These are phyloP conservation scores for Lophochroa leadbeateri DNA, from an alignment of 2,113 vertebrate genomes.

Conservation along the genomic window DNA sequence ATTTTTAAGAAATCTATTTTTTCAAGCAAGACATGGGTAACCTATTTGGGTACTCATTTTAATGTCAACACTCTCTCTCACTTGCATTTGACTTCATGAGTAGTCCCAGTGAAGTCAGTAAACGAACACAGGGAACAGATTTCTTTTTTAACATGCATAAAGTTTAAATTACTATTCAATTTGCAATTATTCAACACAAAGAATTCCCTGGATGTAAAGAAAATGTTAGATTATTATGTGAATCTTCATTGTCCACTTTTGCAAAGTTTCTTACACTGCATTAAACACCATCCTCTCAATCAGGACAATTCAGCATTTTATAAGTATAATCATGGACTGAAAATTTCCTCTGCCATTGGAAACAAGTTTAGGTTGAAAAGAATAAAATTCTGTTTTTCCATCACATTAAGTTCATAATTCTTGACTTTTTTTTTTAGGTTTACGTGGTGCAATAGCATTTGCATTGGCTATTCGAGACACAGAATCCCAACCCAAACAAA, in stretches of 20 bases:
- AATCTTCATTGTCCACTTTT: background rate
- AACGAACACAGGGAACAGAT: background rate
- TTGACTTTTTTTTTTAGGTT: slow-evolving; percentile 63
- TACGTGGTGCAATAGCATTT: slow-evolving; percentile 84
- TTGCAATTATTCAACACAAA: background rate
- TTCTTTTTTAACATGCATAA: background rate
- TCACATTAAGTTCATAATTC: fast-evolving
- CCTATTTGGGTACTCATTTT: background rate
- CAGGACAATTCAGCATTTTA: background rate
- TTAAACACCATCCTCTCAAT: background rate
- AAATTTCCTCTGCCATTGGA: background rate
- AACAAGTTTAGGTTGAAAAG: background rate
- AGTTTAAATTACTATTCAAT: background rate
- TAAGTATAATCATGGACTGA: background rate
- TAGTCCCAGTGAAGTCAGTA: background rate
- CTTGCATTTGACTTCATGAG: background rate
- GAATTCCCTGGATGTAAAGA: background rate
- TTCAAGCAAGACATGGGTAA: background rate
- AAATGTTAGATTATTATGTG: background rate
- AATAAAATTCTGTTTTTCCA: background rate
- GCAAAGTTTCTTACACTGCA: background rate
- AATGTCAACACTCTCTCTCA: background rate
- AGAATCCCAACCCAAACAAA: slow-evolving; percentile 70
- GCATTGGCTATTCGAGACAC: slow-evolving; percentile 81
- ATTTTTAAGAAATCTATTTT: background rate